phyloP scores from a whole-genome alignment of 2,888 invertebrate species.

The Aspidiotus rigidus region DNA sequence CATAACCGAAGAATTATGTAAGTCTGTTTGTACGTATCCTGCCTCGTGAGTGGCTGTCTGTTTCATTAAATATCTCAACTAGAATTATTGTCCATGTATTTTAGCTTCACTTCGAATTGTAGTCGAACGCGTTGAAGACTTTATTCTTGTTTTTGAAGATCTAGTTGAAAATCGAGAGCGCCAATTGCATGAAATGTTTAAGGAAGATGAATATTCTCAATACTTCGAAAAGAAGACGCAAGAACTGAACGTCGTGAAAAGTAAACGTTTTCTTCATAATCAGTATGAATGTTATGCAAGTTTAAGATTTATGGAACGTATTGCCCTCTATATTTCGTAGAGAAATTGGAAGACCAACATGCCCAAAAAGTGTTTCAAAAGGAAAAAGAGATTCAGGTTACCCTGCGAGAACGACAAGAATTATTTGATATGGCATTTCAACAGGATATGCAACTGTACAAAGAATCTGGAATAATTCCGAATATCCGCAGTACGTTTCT shows the following conservation, averaged over 20 bases:
- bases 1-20: constrained; percentile 21
- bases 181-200: constrained; percentile 61
- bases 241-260: constrained; percentile 47
- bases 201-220: constrained; percentile 59
- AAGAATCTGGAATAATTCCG: constrained; percentile 53
- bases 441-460: constrained; percentile 56
- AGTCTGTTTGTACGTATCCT: background rate
- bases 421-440: constrained; percentile 62
- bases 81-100: background rate
- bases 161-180: constrained; percentile 59
- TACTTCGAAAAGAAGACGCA: constrained; percentile 61
- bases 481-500: constrained; percentile 33
- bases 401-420: constrained; percentile 56
- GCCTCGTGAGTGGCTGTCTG: background rate
- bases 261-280: constrained; percentile 45
- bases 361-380: constrained; percentile 49
- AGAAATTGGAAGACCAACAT: constrained; percentile 51
- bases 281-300: background rate
- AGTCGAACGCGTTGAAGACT: constrained; percentile 15
- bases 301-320: no score
- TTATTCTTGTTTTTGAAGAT: constrained; percentile 48
- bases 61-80: no score
- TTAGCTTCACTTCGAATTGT: constrained; percentile 15
- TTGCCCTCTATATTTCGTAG: constrained; percentile 41
- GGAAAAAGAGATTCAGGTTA: constrained; percentile 50